Percentiles rank a stretch among this genome's conserved stretches.
Conservation (phyloP, 2,113 vertebrate genomes). For the Laticauda colubrina region DNA sequence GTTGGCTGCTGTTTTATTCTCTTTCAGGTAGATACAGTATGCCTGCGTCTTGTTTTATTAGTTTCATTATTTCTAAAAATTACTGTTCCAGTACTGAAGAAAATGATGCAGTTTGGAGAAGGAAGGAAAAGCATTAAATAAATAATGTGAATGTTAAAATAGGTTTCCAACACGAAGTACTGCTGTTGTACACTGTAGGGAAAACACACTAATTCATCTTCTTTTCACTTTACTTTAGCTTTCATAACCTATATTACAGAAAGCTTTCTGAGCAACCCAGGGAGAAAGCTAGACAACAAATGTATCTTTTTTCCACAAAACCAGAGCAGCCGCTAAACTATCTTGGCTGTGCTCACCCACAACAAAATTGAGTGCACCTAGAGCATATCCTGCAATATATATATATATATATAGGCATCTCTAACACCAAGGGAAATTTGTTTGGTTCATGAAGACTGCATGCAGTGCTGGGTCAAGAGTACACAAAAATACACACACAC, state of each 20-base stretch:
- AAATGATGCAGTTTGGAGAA: not conserved
- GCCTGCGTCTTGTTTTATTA: not conserved
- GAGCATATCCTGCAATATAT: not conserved
- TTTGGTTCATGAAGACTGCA: not conserved
- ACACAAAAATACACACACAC: not conserved
- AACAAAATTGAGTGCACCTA: not conserved
- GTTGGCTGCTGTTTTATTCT: not conserved
- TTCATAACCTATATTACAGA: too few relatives aligned
- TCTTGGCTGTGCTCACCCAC: not conserved
- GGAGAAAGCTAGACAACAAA: not conserved
- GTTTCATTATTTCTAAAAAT: not conserved
- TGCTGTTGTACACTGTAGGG: not conserved
- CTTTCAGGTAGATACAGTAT: not conserved
- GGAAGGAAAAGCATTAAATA: not conserved
- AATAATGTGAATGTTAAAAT: not conserved
- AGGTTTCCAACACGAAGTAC: not conserved
- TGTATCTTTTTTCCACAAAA: not conserved
- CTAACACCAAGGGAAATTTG: not conserved
- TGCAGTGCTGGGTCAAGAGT: not conserved
- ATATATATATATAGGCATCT: not conserved
- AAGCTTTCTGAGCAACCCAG: not conserved
- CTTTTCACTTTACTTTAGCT: not conserved
- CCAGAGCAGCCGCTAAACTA: not conserved
- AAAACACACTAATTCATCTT: not conserved
- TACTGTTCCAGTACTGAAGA: not conserved